Evolutionary conservation across 2,888 invertebrate species (phyloP).

Genomic region (Prionchulus punctatus): DNA sequence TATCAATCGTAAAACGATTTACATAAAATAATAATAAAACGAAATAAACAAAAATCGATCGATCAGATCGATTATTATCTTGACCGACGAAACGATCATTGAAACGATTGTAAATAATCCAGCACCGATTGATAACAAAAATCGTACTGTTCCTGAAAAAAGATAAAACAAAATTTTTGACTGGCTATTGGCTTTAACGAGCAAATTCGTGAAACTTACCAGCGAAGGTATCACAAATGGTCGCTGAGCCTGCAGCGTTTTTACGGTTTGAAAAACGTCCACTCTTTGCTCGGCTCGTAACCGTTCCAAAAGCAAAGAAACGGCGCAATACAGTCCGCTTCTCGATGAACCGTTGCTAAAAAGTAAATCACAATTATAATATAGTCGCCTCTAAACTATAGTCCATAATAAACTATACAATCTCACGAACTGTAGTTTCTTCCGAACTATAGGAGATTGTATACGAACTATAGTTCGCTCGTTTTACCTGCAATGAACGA

Average conservation of each 20-base stretch:
- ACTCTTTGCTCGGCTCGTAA: slow-evolving; percentile 26
- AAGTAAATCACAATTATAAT: too few species aligned
- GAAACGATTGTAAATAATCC: slow-evolving; percentile 28
- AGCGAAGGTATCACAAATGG: background rate
- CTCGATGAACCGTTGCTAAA: slow-evolving; percentile 12
- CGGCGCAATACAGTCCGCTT: slow-evolving; percentile 10
- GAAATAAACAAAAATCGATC: background rate
- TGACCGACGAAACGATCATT: background rate
- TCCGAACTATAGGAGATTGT: too few species aligned
- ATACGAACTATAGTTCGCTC: too few species aligned
- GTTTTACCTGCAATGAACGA: slow-evolving; percentile 68
- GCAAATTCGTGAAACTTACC: slow-evolving; percentile 5
- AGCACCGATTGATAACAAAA: slow-evolving; percentile 37
- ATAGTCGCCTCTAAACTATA: too few species aligned
- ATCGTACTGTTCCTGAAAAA: slow-evolving; percentile 37
- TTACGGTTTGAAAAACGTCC: slow-evolving; percentile 28
- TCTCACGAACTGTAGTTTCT: slow-evolving; percentile 5
- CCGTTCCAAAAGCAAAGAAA: slow-evolving; percentile 23
- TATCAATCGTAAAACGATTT: too few species aligned
- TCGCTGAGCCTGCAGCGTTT: slow-evolving; percentile 13
- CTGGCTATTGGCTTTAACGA: background rate
- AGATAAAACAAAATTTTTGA: slow-evolving; percentile 10
- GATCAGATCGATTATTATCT: too few species aligned
- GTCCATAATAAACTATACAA: background rate
- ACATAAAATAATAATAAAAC: background rate